phyloP scores from a whole-genome alignment of 2,113 vertebrate species.

The Philantomba maxwellii region DNA sequence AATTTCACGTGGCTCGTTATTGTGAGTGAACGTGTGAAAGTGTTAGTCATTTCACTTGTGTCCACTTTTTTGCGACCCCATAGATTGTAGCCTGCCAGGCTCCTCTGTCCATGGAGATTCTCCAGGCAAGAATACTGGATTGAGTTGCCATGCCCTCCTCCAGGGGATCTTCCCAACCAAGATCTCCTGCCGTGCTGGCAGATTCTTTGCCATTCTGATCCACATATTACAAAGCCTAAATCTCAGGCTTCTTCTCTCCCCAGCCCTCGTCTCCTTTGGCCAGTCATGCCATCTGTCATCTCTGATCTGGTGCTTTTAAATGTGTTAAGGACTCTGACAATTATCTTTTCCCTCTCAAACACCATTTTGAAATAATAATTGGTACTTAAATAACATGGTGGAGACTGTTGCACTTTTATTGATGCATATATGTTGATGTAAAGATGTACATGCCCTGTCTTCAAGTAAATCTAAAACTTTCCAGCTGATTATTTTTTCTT shows the following conservation, averaged over 20 bases:
- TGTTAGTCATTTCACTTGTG: not conserved
- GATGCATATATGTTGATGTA: not conserved
- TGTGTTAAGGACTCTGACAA: not conserved
- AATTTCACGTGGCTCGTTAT: not conserved
- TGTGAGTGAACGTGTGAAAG: not conserved
- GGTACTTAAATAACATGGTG: not conserved
- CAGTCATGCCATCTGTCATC: not conserved
- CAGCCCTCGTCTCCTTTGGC: not conserved
- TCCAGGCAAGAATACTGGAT: not conserved
- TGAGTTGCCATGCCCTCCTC: not conserved
- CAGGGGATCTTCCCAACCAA: not conserved
- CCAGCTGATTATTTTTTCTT: not conserved
- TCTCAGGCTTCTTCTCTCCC: no score
- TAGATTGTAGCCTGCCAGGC: not conserved
- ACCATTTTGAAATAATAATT: not conserved
- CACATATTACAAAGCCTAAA: not conserved
- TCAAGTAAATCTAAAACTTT: not conserved
- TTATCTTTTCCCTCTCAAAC: not conserved
- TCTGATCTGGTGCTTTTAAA: not conserved
- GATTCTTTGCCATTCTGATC: not conserved
- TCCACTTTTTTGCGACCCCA: not conserved
- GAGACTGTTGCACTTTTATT: not conserved
- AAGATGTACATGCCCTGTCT: not conserved
- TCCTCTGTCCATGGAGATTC: not conserved
- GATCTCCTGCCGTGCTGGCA: not conserved